Evolutionary conservation across 2,113 vertebrate species (phyloP).

Genomic region (Pelvicachromis taeniatus): DNA sequence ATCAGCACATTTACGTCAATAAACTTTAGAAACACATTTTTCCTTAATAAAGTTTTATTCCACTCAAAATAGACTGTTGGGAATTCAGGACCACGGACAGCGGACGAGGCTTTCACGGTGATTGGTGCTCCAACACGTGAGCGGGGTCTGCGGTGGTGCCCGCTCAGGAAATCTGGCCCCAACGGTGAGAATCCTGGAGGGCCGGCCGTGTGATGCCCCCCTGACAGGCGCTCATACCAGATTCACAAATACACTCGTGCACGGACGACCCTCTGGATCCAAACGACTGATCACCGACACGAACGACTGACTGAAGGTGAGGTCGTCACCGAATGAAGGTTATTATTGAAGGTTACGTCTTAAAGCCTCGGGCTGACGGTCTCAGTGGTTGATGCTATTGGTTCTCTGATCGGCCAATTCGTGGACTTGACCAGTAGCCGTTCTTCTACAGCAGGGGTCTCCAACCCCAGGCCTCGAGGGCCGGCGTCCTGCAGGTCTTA

Average conservation of each 20-base stretch:
- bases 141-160: not conserved
- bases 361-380: not conserved
- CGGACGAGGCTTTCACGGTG: not conserved
- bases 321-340: no score
- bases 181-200: no score
- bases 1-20: not conserved
- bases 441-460: not conserved
- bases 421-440: not conserved
- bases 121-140: not conserved
- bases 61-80: not conserved
- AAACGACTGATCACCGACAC: no score
- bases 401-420: not conserved
- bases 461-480: no score
- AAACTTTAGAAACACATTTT: not conserved
- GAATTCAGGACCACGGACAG: not conserved
- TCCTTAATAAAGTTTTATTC: not conserved
- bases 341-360: not conserved
- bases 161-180: no score
- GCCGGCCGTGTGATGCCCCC: not conserved
- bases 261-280: no score
- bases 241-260: no score
- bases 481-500: no score
- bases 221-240: not conserved
- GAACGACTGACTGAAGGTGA: no score
- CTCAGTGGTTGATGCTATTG: not conserved